These are phyloP conservation scores for Ligdia adustata DNA, from an alignment of 2,888 invertebrate genomes.

Conservation along the genomic window DNA sequence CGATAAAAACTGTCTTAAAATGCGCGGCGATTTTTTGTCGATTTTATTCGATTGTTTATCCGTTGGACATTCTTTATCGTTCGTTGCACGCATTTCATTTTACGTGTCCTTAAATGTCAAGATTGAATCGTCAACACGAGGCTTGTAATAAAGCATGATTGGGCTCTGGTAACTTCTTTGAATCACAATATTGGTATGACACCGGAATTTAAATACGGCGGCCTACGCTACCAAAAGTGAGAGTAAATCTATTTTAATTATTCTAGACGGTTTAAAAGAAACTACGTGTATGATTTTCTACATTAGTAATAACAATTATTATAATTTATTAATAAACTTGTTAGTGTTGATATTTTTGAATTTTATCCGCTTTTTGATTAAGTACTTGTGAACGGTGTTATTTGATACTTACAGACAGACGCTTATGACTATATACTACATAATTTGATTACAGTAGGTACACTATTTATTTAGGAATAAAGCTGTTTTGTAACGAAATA, in stretches of 20 bases:
- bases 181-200: constrained; percentile 31
- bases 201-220: constrained; percentile 32
- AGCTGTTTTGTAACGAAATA: too few relatives aligned
- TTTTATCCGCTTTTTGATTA: too few relatives aligned
- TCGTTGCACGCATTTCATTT: constrained; percentile 32
- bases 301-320: too few relatives aligned
- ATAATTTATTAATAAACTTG: too few relatives aligned
- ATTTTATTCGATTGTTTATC: constrained; percentile 27
- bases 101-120: constrained; percentile 33
- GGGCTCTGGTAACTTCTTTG: constrained; percentile 25
- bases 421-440: too few relatives aligned
- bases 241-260: constrained; percentile 23
- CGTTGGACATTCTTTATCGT: constrained; percentile 19
- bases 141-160: constrained; percentile 30
- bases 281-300: too few relatives aligned
- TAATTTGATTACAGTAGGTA: too few relatives aligned
- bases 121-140: constrained; percentile 42
- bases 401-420: too few relatives aligned
- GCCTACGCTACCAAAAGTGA: constrained; percentile 33
- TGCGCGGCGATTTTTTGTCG: constrained; percentile 21
- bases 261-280: constrained; percentile 15
- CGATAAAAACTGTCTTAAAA: constrained; percentile 32
- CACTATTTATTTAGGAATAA: too few relatives aligned
- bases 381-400: too few relatives aligned
- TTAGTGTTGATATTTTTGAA: too few relatives aligned